Evolutionary conservation across 2,113 vertebrate species (phyloP), one percentile per base, ranked within the genome.

Genomic region (Genyomyrus donnyi): DNA sequence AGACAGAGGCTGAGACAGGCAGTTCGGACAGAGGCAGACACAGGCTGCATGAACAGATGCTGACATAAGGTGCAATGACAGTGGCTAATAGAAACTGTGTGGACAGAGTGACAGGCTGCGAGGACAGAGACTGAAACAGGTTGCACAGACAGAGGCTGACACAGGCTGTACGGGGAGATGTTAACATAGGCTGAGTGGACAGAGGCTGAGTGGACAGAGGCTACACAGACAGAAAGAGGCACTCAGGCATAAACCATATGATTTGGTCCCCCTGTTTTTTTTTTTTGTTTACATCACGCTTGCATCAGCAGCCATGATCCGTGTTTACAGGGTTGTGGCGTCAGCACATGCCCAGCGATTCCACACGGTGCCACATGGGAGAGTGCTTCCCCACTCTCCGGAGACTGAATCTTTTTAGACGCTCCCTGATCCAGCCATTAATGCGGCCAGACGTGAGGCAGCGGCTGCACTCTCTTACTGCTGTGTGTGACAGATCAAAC

Each of bases 241-340:
- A 70, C n/a, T 66, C 62, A 66, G 62, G n/a, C 62, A 70, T 70
- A 70, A 70, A 70, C n/a, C 62, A 13, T 13, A 31, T 31, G 62
- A 31, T 70, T 70, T 31, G 62, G n/a, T 13, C 62, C 27, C 11
- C 62, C n/a, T 62, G 31, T 21, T 39, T 24, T 6, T 88, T 89
- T 91, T 56, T 19, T 93, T 92, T 93, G 92, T 89, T 94, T 95
- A 93, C 94, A 94, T 95, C 95, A 94, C 91, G 89, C 93, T 94
- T 94, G 93, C 94, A 93, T 95, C 94, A 94, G 92, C 84, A 89
- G 90, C 93, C 90, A 90, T 89, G 89, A 70, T 90, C 42, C 31
- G 21, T 87, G 66, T 46, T 35, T 80, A 88, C 89, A 66, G 74
- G 42, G n/a, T 35, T 42, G 53, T 88, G 87, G 87, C 87, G 87